Conservation (phyloP, 2,888 invertebrate species). For the Lasioglossum pauxillum region DNA sequence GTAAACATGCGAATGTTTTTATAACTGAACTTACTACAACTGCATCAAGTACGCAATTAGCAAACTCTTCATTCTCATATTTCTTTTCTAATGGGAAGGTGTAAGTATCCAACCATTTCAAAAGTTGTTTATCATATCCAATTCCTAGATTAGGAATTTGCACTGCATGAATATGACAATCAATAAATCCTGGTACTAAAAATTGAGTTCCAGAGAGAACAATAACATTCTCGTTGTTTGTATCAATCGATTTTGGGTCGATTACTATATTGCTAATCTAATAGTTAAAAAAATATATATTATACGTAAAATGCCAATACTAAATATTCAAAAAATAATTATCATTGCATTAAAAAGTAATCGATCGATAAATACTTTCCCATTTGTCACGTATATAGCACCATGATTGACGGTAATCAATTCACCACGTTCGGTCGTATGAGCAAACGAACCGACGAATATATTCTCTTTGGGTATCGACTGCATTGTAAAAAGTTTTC, state of each 20-base stretch:
- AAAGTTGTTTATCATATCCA: constrained; percentile 91
- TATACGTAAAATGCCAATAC: neutral
- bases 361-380: constrained; percentile 73
- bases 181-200: constrained; percentile 94
- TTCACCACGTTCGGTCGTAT: constrained; percentile 71
- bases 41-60: constrained; percentile 89
- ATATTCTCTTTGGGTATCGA: constrained; percentile 37
- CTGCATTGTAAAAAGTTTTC: constrained; percentile 53
- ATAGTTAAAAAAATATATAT: constrained; percentile 25
- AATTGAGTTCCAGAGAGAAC: constrained; percentile 86
- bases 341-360: neutral
- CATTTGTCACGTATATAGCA: constrained; percentile 76
- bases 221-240: constrained; percentile 63
- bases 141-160: constrained; percentile 95
- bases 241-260: constrained; percentile 64
- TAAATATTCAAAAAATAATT: neutral
- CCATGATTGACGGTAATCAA: constrained; percentile 73
- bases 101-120: constrained; percentile 94
- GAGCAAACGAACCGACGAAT: constrained; percentile 79
- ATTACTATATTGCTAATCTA: constrained; percentile 73
- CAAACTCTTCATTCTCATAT: constrained; percentile 89
- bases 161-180: constrained; percentile 95
- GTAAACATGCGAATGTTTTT: neutral
- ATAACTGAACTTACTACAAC: constrained; percentile 90
- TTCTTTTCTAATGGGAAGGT: constrained; percentile 93